These are phyloP conservation scores for Bombus superbus DNA, from an alignment of 1,140 invertebrate genomes.

Conservation along the genomic window DNA sequence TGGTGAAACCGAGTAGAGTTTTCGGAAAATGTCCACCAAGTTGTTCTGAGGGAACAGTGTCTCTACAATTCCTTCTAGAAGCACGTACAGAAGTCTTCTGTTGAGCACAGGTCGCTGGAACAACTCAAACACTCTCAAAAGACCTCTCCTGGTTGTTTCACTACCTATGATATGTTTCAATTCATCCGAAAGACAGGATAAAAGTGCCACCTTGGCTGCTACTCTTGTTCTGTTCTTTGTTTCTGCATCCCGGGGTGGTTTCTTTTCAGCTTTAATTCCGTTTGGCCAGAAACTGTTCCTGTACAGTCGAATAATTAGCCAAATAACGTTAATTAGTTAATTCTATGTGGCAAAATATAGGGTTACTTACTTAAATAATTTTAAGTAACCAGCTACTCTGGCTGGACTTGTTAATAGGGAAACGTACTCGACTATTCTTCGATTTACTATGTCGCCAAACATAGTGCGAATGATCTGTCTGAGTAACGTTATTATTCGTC, in stretches of 20 bases:
- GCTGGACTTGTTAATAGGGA: slow-evolving; percentile 94
- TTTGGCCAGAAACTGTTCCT: slow-evolving; percentile 92
- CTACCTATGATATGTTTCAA: slow-evolving; percentile 95
- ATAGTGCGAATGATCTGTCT: slow-evolving; percentile 91
- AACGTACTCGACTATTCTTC: slow-evolving; percentile 95
- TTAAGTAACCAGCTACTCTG: slow-evolving; percentile 94
- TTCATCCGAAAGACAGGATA: slow-evolving; percentile 92
- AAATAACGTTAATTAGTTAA: neutral
- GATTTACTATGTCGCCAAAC: slow-evolving; percentile 93
- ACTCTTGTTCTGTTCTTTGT: slow-evolving; percentile 92
- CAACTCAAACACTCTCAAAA: slow-evolving; percentile 94
- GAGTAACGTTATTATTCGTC: slow-evolving; percentile 91
- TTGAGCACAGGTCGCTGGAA: slow-evolving; percentile 94
- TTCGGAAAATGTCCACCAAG: slow-evolving; percentile 86
- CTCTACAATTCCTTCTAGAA: slow-evolving; percentile 91
- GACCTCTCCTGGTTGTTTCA: slow-evolving; percentile 93
- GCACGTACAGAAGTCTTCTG: slow-evolving; percentile 92
- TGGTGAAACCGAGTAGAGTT: slow-evolving; percentile 86
- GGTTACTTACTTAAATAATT: slow-evolving; percentile 90
- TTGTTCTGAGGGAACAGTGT: slow-evolving; percentile 90
- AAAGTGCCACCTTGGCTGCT: slow-evolving; percentile 92
- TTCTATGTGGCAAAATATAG: neutral
- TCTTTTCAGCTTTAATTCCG: slow-evolving; percentile 86
- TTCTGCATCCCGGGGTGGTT: slow-evolving; percentile 86
- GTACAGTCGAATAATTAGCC: slow-evolving; percentile 55